Conservation (phyloP, 2,888 invertebrate genomes). For the Amiota communis region DNA sequence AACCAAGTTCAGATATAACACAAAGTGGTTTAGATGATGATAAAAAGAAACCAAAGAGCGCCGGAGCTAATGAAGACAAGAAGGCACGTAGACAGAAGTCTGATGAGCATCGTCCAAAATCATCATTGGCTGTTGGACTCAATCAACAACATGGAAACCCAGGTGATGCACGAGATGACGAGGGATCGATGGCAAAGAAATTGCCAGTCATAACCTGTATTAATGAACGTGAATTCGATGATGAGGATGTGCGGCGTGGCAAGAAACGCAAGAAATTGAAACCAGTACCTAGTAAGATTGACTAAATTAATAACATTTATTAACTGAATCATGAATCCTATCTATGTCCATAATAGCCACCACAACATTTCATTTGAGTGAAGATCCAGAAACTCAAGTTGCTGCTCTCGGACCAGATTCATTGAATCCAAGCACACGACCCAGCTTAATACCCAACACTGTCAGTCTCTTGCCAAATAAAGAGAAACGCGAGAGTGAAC, state of each 20-base stretch:
- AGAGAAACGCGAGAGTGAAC: constrained; percentile 64
- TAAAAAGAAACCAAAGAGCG: constrained; percentile 62
- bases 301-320: neutral
- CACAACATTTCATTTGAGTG: constrained; percentile 68
- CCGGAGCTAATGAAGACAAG: constrained; percentile 63
- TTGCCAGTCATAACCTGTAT: constrained; percentile 61
- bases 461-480: constrained; percentile 58
- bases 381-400: constrained; percentile 83
- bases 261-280: constrained; percentile 75
- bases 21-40: constrained; percentile 63
- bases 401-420: constrained; percentile 80
- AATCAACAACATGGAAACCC: constrained; percentile 38
- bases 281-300: constrained; percentile 56
- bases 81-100: constrained; percentile 59
- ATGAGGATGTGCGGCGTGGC: constrained; percentile 75
- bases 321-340: neutral
- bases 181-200: constrained; percentile 43
- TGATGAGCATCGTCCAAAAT: constrained; percentile 64
- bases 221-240: constrained; percentile 69
- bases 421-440: constrained; percentile 79
- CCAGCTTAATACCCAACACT: constrained; percentile 76
- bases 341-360: constrained; percentile 48
- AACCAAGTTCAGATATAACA: constrained; percentile 73
- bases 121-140: constrained; percentile 52
- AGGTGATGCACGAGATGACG: constrained; percentile 37